Percentiles rank a stretch among this genome's conserved stretches.
Conservation (phyloP, 1,140 invertebrate genomes). For the Lutraria rhynchaena region DNA sequence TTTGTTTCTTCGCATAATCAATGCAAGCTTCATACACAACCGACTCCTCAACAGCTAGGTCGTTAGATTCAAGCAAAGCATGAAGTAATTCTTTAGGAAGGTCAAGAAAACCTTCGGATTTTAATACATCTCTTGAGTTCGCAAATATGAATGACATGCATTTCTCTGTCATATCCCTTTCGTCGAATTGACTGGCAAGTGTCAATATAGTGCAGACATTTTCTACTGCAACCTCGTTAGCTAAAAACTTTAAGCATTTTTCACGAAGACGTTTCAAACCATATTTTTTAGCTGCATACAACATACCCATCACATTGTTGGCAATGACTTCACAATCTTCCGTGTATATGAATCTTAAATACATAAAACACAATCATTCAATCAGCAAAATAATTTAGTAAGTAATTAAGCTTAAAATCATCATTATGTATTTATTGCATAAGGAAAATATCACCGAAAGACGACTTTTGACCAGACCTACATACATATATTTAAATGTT, state of each 20-base stretch:
- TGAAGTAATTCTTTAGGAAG: conserved; percentile 23
- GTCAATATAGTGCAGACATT: conserved; percentile 85
- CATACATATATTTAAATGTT: too few species aligned
- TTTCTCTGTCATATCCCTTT: conserved; percentile 38
- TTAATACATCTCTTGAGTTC: conserved; percentile 20
- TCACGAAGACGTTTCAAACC: conserved; percentile 89
- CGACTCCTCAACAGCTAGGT: conserved; percentile 6
- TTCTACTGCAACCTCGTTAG: conserved; percentile 88
- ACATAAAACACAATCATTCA: background rate
- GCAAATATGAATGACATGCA: conserved; percentile 42
- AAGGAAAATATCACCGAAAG: background rate
- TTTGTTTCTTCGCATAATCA: conserved; percentile 7
- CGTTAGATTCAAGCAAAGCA: background rate
- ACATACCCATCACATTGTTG: conserved; percentile 90
- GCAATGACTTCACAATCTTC: conserved; percentile 84
- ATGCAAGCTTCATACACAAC: conserved; percentile 13
- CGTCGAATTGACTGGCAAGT: conserved; percentile 55
- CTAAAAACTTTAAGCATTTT: conserved; percentile 90
- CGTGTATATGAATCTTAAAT: conserved; percentile 61
- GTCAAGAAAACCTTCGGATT: conserved; percentile 15
- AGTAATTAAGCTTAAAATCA: background rate
- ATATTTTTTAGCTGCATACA: conserved; percentile 93
- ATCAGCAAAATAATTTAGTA: too few species aligned
- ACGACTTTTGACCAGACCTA: background rate
- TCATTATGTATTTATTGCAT: background rate